A percentile compares a stretch with the other conserved stretches of the same genome.
Evolutionary conservation across 2,797 vertebrate species (phyloP).

Genomic region (Megalops cyprinoides): DNA sequence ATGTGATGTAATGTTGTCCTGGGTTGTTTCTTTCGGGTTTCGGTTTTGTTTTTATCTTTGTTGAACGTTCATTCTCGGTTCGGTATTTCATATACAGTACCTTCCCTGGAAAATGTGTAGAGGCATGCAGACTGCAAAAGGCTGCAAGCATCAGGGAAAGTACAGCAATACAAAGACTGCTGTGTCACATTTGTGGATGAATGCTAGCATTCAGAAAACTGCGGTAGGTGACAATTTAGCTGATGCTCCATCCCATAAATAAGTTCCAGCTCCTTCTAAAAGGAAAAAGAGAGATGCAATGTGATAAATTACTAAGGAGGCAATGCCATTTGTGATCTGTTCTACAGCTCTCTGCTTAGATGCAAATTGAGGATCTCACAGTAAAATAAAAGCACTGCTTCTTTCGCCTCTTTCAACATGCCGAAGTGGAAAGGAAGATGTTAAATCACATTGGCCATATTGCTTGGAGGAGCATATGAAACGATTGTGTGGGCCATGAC

Average conservation of each 20-base stretch:
- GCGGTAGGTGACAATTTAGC: neutral
- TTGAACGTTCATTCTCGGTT: no score
- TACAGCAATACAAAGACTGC: neutral
- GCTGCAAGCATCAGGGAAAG: no score
- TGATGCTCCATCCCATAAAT: slow-evolving; percentile 58
- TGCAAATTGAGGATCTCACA: neutral
- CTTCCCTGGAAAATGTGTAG: no score
- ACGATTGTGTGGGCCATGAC: slow-evolving; percentile 1
- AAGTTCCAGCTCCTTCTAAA: slow-evolving; percentile 61
- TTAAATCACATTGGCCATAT: neutral
- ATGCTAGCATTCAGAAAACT: neutral
- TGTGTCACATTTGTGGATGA: neutral
- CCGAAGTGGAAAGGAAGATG: neutral
- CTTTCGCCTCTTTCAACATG: neutral
- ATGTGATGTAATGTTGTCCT: no score
- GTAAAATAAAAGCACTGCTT: neutral
- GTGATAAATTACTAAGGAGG: slow-evolving; percentile 71
- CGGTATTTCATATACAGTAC: no score
- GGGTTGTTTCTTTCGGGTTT: no score
- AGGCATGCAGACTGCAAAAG: no score
- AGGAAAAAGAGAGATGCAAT: slow-evolving; percentile 49
- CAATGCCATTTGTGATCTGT: slow-evolving; percentile 50
- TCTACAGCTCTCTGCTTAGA: neutral
- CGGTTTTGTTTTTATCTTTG: no score
- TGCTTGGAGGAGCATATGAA: slow-evolving; percentile 6